A percentile compares a stretch with the other conserved stretches of the same genome.
These are phyloP conservation scores for Pseudonaja textilis DNA, from an alignment of 2,113 vertebrate genomes.

Conservation along the genomic window DNA sequence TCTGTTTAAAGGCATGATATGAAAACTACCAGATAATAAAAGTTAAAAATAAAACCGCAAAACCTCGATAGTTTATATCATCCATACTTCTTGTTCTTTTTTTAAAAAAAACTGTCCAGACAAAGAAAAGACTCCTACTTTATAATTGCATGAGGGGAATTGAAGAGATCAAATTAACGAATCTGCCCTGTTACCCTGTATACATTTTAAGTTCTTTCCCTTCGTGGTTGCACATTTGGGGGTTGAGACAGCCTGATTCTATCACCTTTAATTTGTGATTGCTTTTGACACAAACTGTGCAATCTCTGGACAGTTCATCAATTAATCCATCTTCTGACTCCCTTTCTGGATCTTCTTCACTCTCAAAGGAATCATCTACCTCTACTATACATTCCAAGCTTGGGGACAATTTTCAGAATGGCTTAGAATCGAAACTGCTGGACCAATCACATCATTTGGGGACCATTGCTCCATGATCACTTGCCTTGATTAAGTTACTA, in stretches of 20 bases:
- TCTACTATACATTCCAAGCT: not conserved
- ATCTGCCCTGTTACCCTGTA: not conserved
- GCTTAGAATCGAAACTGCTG: not conserved
- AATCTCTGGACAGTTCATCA: not conserved
- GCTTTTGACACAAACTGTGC: not conserved
- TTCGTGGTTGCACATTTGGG: not conserved
- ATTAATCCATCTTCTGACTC: not conserved
- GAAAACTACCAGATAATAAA: not conserved
- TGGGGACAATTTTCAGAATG: not conserved
- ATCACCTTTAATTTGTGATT: not conserved
- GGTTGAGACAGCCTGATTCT: not conserved
- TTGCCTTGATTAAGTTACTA: not conserved
- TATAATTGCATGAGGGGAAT: not conserved
- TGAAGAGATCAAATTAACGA: not conserved
- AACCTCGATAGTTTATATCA: not conserved
- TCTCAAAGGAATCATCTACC: not conserved
- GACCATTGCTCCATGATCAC: not conserved
- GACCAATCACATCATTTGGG: not conserved
- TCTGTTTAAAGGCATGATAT: not conserved
- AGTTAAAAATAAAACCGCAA: not conserved
- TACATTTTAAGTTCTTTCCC: not conserved
- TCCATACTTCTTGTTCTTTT: not conserved
- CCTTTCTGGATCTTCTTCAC: not conserved
- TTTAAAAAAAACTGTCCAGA: not conserved
- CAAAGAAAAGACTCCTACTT: not conserved